Evolutionary conservation across 2,888 invertebrate genomes (phyloP).

Genomic region (Zaprionus obscuricornis): DNA sequence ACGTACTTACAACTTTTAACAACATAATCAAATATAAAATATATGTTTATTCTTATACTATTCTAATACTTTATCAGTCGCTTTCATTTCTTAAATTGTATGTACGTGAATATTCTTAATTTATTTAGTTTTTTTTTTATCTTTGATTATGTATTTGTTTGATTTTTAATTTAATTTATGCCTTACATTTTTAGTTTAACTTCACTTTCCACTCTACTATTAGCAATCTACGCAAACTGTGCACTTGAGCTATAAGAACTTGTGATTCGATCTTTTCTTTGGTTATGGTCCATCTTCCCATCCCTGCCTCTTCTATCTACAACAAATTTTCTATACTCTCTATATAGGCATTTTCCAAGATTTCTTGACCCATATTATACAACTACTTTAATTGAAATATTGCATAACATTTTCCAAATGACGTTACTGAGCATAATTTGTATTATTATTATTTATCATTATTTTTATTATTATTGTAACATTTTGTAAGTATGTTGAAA

Average conservation of each 20-base stretch:
- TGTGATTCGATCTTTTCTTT: conserved; percentile 22
- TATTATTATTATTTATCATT: too few species aligned
- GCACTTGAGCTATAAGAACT: conserved; percentile 24
- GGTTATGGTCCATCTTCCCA: conserved; percentile 41
- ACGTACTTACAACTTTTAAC: conserved; percentile 40
- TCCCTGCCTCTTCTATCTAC: too few species aligned
- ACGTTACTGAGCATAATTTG: not conserved
- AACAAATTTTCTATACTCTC: conserved; percentile 10
- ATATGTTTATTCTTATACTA: conserved; percentile 48
- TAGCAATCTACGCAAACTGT: not conserved
- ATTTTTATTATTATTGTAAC: too few species aligned
- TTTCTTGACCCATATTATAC: conserved; percentile 1
- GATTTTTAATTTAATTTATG: conserved; percentile 2
- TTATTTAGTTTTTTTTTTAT: not conserved
- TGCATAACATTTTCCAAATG: not conserved
- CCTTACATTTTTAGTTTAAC: conserved; percentile 38
- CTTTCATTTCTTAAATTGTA: too few species aligned
- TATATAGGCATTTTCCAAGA: conserved; percentile 12
- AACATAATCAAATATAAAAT: conserved; percentile 54
- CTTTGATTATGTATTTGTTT: conserved; percentile 31
- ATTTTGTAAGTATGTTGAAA: too few species aligned
- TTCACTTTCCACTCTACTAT: not conserved
- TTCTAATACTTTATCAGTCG: conserved; percentile 45
- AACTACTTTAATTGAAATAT: conserved; percentile 1
- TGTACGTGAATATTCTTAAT: too few species aligned